Base-by-base conservation (phyloP, 2,113 vertebrate genomes). In the Rissa tridactyla region DNA sequence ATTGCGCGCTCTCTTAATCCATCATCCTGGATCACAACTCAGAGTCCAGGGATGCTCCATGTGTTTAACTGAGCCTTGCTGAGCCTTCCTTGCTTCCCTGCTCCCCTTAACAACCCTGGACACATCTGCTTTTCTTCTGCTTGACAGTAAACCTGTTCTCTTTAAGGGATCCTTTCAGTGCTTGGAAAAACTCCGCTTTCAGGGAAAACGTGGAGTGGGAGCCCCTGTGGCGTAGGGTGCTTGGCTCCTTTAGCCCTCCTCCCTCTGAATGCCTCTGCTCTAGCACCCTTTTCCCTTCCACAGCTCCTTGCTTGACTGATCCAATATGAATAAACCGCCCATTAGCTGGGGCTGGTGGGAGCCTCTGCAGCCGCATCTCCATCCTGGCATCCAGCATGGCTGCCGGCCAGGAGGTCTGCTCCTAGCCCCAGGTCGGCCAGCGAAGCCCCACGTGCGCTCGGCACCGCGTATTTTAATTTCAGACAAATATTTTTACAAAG, bases 361-460 rank as follows among this genome's bases (percentile, higher is more conserved):
- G 17, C 26, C 44, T 15, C 20, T 3, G 1, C 54, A 54, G 52
- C 51, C 51, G 8, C 1, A 0, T 32, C n/a, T 47, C 17, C 21
- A 44, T 44, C 10, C 54, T 3, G 4, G 13, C 25, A 7, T 5
- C 13, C 5, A 1, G 49, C 10, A 5, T 1, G 1, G 1, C 32
- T 51, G 40, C 71, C 23, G 5, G 6, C 32, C 11, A 1, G 65
- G 75, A 40, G 65, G 11, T 34, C 54, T 9, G 70, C 32, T 65
- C 83, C 73, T 54, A 0, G 0, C 30, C 80, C 54, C 0, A 1
- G 68, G 20, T 36, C 62, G 51, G 38, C 60, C 6, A 5, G 40
- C 5, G 1, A 9, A 26, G 60, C 51, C 60, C 55, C 9, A 57
- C 7, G 2, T 5, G 6, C 1, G 0, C 8, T 32, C 15, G 26